Evolutionary conservation across 2,113 vertebrate species (phyloP).

Genomic region (Seriola aureovittata): DNA sequence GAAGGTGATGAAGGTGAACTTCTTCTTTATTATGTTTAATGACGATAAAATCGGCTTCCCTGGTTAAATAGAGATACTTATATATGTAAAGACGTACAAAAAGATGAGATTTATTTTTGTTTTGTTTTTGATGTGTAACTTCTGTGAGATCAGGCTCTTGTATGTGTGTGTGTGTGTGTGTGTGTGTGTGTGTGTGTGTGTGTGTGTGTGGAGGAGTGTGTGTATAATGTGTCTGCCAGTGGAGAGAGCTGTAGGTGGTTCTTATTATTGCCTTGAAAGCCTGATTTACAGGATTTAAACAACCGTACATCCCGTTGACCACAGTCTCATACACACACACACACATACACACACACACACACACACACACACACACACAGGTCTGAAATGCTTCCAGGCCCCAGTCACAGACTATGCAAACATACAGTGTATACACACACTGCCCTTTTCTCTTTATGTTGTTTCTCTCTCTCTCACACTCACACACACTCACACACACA

Average conservation of each 20-base stretch:
- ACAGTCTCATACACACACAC: neutral
- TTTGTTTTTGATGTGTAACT: neutral
- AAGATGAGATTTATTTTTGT: neutral
- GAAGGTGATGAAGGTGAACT: too few species aligned
- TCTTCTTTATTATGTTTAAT: neutral
- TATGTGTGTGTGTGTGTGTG: slow-evolving; percentile 17
- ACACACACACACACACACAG: slow-evolving; percentile 4
- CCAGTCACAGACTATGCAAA: slow-evolving; percentile 14
- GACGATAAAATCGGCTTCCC: neutral
- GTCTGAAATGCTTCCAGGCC: slow-evolving; percentile 7
- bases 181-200: slow-evolving; percentile 14
- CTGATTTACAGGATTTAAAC: slow-evolving; percentile 66
- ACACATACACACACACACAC: slow-evolving; percentile 18
- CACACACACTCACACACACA: slow-evolving; percentile 17
- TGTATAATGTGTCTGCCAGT: slow-evolving; percentile 14
- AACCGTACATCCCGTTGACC: slow-evolving; percentile 46
- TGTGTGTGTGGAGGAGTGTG: slow-evolving; percentile 14
- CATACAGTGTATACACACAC: slow-evolving; percentile 15
- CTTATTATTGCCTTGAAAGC: slow-evolving; percentile 43
- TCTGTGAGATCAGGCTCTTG: neutral
- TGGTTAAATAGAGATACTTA: neutral
- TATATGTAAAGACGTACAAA: neutral
- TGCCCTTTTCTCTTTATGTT: slow-evolving; percentile 10
- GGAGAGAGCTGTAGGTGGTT: slow-evolving; percentile 44
- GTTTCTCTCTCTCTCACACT: neutral